Evolutionary conservation across 1,140 invertebrate species (phyloP), one percentile per base, ranked within the genome.

Genomic region (Diachasmimorpha longicaudata): DNA sequence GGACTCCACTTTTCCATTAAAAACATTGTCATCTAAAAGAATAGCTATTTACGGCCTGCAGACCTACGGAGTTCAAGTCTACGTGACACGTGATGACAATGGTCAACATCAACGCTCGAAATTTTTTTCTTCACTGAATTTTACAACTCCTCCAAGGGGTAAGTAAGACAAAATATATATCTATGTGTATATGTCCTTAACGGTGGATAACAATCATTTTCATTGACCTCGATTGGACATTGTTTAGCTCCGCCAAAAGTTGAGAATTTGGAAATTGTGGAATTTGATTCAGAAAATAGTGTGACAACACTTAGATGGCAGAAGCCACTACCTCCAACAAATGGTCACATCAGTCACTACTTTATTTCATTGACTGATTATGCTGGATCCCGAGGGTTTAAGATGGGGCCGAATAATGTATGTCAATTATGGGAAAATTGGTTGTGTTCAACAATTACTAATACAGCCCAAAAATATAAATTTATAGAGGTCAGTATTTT

Each of bases 161-260:
- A 72, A 70, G 63, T 19, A 6, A n/a, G n/a, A n/a, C n/a, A n/a
- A n/a, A n/a, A n/a, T n/a, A n/a, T n/a, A n/a, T n/a, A n/a, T n/a
- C n/a, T n/a, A n/a, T n/a, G n/a, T 31, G 31, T 31, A 31, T 2
- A 31, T 31, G 31, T 31, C 31, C 31, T 31, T 31, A 31, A 31
- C n/a, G 31, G 2, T 31, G 2, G 2, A 2, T 31, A 31, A 31
- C 2, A 31, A 31, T 31, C 31, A 31, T 31, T 31, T 31, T 6
- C 31, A 31, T 31, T 31, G 31, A 31, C 2, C 6, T 31, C 6
- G 31, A 31, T 3, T 3, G 2, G 31, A 19, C 37, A n/a, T 23
- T 31, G 21, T n/a, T 55, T 9, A 83, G 82, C 77, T 1, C 82
- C 82, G 3, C 81, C 82, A 0, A 9, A 14, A 3, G 76, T 83